Conservation (phyloP, 2,113 vertebrate species). For the Oncorhynchus keta region DNA sequence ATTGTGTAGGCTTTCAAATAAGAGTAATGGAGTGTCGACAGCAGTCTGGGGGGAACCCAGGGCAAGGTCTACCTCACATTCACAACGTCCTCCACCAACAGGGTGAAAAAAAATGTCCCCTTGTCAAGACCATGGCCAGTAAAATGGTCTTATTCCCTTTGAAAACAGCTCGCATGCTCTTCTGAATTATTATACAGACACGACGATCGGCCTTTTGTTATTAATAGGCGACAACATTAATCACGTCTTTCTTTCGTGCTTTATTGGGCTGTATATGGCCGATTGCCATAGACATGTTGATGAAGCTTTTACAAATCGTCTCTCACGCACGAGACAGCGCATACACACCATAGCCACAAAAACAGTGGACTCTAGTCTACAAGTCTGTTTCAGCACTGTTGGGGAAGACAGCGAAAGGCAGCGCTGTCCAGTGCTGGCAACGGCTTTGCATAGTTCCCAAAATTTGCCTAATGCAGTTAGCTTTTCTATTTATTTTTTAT, state of each 20-base stretch:
- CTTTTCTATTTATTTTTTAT: too few relatives aligned
- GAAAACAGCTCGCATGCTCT: not conserved
- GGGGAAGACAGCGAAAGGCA: not conserved
- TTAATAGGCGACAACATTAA: not conserved
- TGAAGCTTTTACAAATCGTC: too few relatives aligned
- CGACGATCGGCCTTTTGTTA: not conserved
- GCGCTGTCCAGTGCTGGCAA: constrained; percentile 3
- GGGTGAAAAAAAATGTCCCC: not conserved
- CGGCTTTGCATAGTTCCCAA: not conserved
- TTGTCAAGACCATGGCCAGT: not conserved
- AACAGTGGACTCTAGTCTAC: not conserved
- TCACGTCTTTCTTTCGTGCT: not conserved
- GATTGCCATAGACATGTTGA: not conserved
- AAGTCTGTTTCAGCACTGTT: not conserved
- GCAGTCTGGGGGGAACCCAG: not conserved
- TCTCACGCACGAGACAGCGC: not conserved
- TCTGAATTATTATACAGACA: not conserved
- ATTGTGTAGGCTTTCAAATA: not conserved
- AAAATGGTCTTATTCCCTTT: not conserved
- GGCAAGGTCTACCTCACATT: not conserved
- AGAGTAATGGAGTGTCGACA: too few relatives aligned
- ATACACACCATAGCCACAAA: not conserved
- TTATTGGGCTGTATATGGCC: not conserved
- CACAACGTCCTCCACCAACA: not conserved
- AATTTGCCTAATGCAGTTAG: not conserved